Evolutionary conservation across 2,113 vertebrate genomes (phyloP), one percentile per base, ranked within the genome.

Genomic region (Setophaga kirtlandii): DNA sequence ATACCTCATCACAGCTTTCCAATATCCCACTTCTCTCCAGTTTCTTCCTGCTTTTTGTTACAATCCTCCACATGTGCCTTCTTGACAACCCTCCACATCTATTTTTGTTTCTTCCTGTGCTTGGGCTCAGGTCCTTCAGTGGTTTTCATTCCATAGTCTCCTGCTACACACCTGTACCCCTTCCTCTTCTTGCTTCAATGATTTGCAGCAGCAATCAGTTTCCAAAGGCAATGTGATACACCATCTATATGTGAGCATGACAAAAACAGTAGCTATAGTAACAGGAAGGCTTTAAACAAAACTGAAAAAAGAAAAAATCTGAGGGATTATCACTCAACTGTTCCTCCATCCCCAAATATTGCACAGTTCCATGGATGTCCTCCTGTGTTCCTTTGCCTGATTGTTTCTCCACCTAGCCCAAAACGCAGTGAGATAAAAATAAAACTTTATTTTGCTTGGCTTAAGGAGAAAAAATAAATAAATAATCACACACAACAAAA

Each of bases 221-320:
- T 67, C 76, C 81, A 86, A 80, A 90, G 75, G 69, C 64, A 81
- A 24, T 64, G 62, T 49, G 12, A 78, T 78, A 92, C 92, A 93
- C 56, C 47, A 67, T 83, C 79, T 81, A 39, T 91, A 59, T 78
- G 56, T 81, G 47, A 84, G 31, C 62, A 25, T 20, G 50, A 71
- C 64, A 90, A 55, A 78, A 76, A 12, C 89, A 76, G 95, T 94
- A 96, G 77, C 93, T 95, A 95, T 95, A 94, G 93, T 82, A 95
- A 94, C 93, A 89, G 58, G 56, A 93, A 82, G 70, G 47, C 25
- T 82, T 96, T 52, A 89, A 89, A 86, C 50, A 83, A 65, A 80
- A 83, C 37, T 1, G 6, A 12, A 49, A 62, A 62, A 15, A 59
- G 67, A 63, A n/a, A 59, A 18, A 25, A 60, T 15, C 46, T 16